Percentiles rank a stretch among this genome's conserved stretches.
Conservation (phyloP, 2,888 invertebrate genomes). For the Lordiphosa andalusiaca region DNA sequence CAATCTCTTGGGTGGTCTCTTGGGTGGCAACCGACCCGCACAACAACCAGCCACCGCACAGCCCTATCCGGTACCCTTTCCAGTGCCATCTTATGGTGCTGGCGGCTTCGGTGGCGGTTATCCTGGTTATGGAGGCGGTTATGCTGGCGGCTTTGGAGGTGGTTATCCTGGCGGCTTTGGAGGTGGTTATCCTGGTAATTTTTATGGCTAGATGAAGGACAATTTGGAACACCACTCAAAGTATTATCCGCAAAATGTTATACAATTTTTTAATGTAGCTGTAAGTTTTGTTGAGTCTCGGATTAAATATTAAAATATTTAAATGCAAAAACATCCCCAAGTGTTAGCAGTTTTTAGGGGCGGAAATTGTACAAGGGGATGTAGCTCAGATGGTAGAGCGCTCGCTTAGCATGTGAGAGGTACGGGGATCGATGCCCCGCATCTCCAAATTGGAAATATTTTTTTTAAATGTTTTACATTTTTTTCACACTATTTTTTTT, state of each 20-base stretch:
- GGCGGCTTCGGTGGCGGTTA: conserved; percentile 34
- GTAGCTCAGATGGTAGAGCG: conserved; percentile 85
- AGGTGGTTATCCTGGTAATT: conserved; percentile 40
- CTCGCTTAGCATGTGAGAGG: conserved; percentile 85
- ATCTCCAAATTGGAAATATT: conserved; percentile 66
- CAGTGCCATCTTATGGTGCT: conserved; percentile 32
- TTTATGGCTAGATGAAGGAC: conserved; percentile 24
- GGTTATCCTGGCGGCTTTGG: conserved; percentile 37
- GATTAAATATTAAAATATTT: too few relatives aligned
- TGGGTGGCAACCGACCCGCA: conserved; percentile 29
- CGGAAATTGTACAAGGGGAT: conserved; percentile 65
- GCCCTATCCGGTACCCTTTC: conserved; percentile 20
- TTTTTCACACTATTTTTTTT: neutral
- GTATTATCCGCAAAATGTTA: neutral
- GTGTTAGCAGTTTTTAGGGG: neutral
- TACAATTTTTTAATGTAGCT: too few relatives aligned
- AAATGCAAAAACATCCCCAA: neutral
- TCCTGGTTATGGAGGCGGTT: conserved; percentile 36
- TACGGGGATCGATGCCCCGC: conserved; percentile 81
- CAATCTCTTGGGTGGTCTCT: conserved; percentile 31
- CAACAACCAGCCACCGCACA: conserved; percentile 33
- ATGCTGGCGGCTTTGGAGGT: conserved; percentile 15
- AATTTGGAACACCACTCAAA: neutral
- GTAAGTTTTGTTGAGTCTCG: too few relatives aligned
- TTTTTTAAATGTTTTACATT: too few relatives aligned